A percentile compares a stretch with the other conserved stretches of the same genome.
Conservation (phyloP, 1,140 invertebrate species). For the Mycetomoellerius zeteki region DNA sequence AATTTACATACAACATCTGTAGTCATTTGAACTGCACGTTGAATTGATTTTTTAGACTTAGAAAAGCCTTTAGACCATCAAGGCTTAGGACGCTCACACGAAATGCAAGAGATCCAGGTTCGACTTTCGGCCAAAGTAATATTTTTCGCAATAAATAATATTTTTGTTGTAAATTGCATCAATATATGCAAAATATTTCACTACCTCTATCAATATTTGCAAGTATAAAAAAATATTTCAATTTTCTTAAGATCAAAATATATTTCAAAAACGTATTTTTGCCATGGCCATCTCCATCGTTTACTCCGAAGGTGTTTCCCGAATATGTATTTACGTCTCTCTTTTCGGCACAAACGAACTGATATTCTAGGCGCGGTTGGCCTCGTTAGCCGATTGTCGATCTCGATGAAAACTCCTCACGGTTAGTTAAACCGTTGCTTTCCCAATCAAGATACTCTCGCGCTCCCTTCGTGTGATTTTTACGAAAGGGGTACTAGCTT, state of each 20-base stretch:
- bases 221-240: background rate
- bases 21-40: no score
- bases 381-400: conserved; percentile 79
- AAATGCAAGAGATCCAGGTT: no score
- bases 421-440: conserved; percentile 82
- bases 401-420: conserved; percentile 80
- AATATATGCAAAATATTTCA: conserved; percentile 1
- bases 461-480: conserved; percentile 58
- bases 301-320: conserved; percentile 7
- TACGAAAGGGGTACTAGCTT: conserved; percentile 49
- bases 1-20: no score
- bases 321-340: conserved; percentile 29
- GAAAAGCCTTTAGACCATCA: no score
- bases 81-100: no score
- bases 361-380: conserved; percentile 79
- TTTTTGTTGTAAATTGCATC: background rate
- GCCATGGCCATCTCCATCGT: background rate
- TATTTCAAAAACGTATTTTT: background rate
- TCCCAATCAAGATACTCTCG: conserved; percentile 78
- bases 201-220: background rate
- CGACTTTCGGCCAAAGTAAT: no score
- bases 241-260: conserved; percentile 1
- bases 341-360: conserved; percentile 73
- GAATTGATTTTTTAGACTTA: no score
- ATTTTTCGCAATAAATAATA: no score